Percentiles rank a stretch among this genome's conserved stretches.
phyloP scores from a whole-genome alignment of 2,797 vertebrate genomes.

The Sebastes cheni region DNA sequence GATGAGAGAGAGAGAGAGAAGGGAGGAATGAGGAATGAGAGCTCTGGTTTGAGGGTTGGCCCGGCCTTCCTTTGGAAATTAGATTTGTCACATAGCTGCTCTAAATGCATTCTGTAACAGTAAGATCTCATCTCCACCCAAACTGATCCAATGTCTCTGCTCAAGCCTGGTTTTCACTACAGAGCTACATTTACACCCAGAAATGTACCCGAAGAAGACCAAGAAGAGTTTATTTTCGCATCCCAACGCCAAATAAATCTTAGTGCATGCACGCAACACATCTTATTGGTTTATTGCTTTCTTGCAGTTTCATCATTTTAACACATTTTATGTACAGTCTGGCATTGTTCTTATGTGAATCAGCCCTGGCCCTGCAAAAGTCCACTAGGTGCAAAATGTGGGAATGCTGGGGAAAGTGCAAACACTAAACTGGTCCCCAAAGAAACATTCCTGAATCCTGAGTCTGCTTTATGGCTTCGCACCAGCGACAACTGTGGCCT shows the following conservation, averaged over 20 bases:
- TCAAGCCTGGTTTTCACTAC: constrained; percentile 7
- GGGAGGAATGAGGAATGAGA: constrained; percentile 46
- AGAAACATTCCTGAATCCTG: constrained; percentile 20
- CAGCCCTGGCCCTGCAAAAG: too few species aligned
- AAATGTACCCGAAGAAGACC: background rate
- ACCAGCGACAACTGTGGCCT: background rate
- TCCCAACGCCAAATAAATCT: background rate
- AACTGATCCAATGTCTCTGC: constrained; percentile 10
- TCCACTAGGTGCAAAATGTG: too few species aligned
- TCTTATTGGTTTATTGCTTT: background rate
- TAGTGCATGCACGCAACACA: background rate
- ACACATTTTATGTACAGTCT: background rate
- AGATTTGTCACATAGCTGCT: constrained; percentile 59
- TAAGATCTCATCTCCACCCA: constrained; percentile 50
- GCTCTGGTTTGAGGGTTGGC: constrained; percentile 66
- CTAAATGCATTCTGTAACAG: constrained; percentile 25
- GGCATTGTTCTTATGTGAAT: background rate
- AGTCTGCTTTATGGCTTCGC: background rate
- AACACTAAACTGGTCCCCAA: background rate
- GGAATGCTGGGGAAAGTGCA: background rate
- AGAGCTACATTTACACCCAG: constrained; percentile 4
- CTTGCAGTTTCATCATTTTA: background rate
- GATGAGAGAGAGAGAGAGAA: constrained; percentile 13
- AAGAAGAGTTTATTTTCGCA: background rate
- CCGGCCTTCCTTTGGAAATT: constrained; percentile 61